Evolutionary conservation across 2,888 invertebrate genomes (phyloP).

Genomic region (Microctonus brassicae): DNA sequence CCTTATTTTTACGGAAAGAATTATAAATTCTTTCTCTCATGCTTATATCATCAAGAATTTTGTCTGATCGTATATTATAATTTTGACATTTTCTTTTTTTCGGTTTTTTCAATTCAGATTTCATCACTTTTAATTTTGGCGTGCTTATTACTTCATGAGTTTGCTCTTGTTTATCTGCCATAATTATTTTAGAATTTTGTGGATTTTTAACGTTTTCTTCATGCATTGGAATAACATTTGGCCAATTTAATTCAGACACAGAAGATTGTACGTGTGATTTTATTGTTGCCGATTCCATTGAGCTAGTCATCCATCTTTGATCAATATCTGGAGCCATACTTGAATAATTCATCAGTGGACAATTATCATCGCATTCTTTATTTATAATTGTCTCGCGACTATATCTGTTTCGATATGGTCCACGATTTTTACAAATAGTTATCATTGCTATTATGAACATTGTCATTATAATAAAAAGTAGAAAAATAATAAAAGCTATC

Average conservation of each 20-base stretch:
- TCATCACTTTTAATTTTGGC: slow-evolving; percentile 29
- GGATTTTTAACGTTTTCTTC: neutral
- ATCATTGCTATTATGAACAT: slow-evolving; percentile 41
- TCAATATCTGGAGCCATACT: neutral
- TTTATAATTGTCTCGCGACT: neutral
- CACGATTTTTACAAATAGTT: slow-evolving; percentile 41
- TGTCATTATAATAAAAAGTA: slow-evolving; percentile 37
- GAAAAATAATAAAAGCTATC: slow-evolving; percentile 43
- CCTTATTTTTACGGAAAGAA: slow-evolving; percentile 10
- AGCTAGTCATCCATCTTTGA: slow-evolving; percentile 26
- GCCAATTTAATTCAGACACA: neutral
- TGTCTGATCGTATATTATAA: neutral
- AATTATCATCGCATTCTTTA: slow-evolving; percentile 33
- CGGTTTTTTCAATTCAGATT: slow-evolving; percentile 23
- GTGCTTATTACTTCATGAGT: neutral
- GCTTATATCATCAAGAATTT: slow-evolving; percentile 6
- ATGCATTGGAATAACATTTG: slow-evolving; percentile 16
- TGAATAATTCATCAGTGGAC: slow-evolving; percentile 28
- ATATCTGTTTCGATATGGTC: neutral
- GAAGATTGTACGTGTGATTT: neutral
- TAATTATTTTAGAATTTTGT: slow-evolving; percentile 20
- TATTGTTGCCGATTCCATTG: neutral
- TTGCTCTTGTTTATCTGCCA: slow-evolving; percentile 19
- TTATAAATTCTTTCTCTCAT: slow-evolving; percentile 14
- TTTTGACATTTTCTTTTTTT: slow-evolving; percentile 31